Percentiles rank a stretch among this genome's conserved stretches.
Evolutionary conservation across 2,113 vertebrate genomes (phyloP).

Genomic region (Bettongia penicillata): DNA sequence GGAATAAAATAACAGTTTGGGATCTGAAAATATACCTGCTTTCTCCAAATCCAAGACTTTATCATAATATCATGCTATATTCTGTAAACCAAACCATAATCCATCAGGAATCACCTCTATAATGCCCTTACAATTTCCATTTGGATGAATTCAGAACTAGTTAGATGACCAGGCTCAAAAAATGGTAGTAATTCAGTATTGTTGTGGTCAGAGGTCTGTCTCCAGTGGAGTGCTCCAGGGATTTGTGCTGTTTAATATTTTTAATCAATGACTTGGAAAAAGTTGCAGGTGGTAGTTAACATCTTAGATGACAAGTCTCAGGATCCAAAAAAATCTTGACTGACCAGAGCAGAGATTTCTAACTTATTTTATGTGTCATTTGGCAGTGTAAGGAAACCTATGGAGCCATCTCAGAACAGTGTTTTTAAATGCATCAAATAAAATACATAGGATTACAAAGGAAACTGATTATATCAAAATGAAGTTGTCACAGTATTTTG

Average conservation of each 20-base stretch:
- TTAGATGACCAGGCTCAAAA: background rate
- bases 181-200: background rate
- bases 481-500: background rate
- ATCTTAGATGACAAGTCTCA: background rate
- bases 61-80: background rate
- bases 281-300: background rate
- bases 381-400: background rate
- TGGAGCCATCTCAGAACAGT: background rate
- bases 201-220: no score
- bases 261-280: background rate
- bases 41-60: background rate
- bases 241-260: background rate
- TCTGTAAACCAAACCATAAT: background rate
- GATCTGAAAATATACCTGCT: background rate
- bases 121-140: background rate
- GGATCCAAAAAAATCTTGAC: background rate
- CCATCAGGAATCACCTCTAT: background rate
- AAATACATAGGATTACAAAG: background rate
- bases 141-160: background rate
- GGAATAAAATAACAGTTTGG: background rate
- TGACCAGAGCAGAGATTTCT: background rate
- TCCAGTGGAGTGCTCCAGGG: background rate
- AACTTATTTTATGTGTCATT: background rate
- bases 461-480: background rate
- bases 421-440: background rate